Evolutionary conservation across 2,797 vertebrate species (phyloP).

Genomic region (Amphiprion clarkii): DNA sequence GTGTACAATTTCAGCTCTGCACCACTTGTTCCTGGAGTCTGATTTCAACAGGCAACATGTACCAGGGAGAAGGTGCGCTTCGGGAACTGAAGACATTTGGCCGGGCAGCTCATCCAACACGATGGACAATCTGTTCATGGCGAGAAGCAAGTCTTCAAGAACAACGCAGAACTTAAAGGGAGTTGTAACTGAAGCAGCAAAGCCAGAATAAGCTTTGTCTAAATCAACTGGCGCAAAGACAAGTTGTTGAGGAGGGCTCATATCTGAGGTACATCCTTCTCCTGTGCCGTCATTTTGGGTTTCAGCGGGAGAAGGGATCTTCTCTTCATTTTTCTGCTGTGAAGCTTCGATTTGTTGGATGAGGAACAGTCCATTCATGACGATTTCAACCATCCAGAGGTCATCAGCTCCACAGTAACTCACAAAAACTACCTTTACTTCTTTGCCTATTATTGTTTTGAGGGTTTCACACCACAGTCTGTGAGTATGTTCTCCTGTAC

Average conservation of each 20-base stretch:
- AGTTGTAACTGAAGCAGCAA: slow-evolving; percentile 81
- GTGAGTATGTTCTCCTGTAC: slow-evolving; percentile 40
- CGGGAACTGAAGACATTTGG: slow-evolving; percentile 76
- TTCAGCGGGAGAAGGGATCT: neutral
- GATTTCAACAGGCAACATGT: slow-evolving; percentile 85
- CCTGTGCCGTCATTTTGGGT: neutral
- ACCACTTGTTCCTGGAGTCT: slow-evolving; percentile 85
- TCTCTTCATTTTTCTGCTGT: slow-evolving; percentile 6
- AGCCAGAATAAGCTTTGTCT: slow-evolving; percentile 79
- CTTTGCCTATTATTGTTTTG: slow-evolving; percentile 62
- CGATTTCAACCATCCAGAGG: slow-evolving; percentile 86
- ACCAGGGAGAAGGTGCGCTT: slow-evolving; percentile 78
- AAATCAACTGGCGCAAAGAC: slow-evolving; percentile 72
- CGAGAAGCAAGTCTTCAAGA: slow-evolving; percentile 82
- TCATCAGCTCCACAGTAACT: slow-evolving; percentile 63
- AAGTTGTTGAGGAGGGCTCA: slow-evolving; percentile 56
- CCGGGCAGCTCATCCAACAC: slow-evolving; percentile 83
- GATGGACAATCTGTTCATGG: slow-evolving; percentile 78
- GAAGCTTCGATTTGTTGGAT: slow-evolving; percentile 50
- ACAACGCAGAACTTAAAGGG: slow-evolving; percentile 88
- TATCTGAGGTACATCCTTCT: neutral
- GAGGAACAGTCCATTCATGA: slow-evolving; percentile 68
- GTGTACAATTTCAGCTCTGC: slow-evolving; percentile 86
- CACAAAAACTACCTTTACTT: slow-evolving; percentile 83
- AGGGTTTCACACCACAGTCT: slow-evolving; percentile 54